A percentile compares a stretch with the other conserved stretches of the same genome.
Evolutionary conservation across 2,113 vertebrate genomes (phyloP).

Genomic region (Mirounga angustirostris): DNA sequence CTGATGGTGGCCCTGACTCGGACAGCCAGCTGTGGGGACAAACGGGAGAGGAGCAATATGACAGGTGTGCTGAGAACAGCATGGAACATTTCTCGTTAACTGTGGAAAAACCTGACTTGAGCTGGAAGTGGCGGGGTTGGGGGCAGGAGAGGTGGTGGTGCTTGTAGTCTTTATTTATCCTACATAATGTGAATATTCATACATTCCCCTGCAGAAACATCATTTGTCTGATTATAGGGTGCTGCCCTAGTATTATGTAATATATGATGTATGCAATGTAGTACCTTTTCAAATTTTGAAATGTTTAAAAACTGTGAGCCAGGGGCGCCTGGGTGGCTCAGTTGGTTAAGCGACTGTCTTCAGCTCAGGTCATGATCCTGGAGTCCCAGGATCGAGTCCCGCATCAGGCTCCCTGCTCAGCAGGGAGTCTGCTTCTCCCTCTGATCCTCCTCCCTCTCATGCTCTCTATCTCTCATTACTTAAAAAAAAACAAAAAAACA

Average conservation of each 20-base stretch:
- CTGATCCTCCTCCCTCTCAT: no score
- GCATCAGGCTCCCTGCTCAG: no score
- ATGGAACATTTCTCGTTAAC: neutral
- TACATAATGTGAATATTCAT: neutral
- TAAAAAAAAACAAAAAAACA: no score
- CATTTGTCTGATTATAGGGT: neutral
- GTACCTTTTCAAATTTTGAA: neutral
- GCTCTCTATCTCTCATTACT: no score
- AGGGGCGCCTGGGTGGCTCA: neutral
- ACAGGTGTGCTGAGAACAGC: neutral
- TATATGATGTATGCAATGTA: neutral
- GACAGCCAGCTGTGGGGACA: neutral
- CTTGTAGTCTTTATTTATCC: neutral
- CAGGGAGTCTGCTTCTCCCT: no score
- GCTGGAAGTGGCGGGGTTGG: neutral
- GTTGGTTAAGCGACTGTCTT: no score
- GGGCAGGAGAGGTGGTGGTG: neutral
- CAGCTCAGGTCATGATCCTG: no score
- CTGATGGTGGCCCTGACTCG: neutral
- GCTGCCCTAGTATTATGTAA: neutral
- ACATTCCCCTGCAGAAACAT: neutral
- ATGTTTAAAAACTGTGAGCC: neutral
- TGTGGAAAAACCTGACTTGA: neutral
- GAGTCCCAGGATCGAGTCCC: no score
- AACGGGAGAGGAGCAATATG: neutral